Evolutionary conservation across 2,888 invertebrate genomes (phyloP), one percentile per base, ranked within the genome.

Genomic region (Abscondita cerata): DNA sequence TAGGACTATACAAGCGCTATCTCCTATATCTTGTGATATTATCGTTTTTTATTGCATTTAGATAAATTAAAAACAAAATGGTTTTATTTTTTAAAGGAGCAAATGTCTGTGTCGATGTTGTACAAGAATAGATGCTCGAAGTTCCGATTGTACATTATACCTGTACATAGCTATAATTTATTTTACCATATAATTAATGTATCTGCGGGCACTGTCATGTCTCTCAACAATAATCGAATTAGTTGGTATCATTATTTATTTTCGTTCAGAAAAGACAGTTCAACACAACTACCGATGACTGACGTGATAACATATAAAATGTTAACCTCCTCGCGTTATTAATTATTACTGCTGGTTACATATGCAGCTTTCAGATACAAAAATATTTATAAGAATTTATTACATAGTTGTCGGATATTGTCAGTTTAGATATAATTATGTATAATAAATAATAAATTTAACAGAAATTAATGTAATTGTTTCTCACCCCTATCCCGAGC

Each of bases 121-220:
- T 18, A 8, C 5, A 44, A 19, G 18, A 41, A 41, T 4, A 34
- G 33, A 38, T 18, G 54, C 33, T 54, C 56, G 40, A 33, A 62
- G 70, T 69, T 70, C 70, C 69, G 64, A 68, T 63, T 76, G 75
- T 75, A 75, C 68, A 73, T 70, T 73, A 74, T 73, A 70, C 71
- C 69, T 73, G 76, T 70, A 72, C 57, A 73, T 73, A 75, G 70
- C 70, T 76, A 73, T 77, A 77, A 76, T 76, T 77, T 76, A 77
- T 76, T 76, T 74, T 70, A 71, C 69, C 55, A 63, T 69, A 59
- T 65, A 65, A 72, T 71, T 73, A 73, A 74, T 71, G 73, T 69
- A 67, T 68, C 68, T 69, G 63, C n/a, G n/a, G 66, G 68, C 64
- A 70, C 72, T 72, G 66, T 73, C 71, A 69, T 72, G 75, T 77